These are phyloP conservation scores for Myrmophylax atrothorax DNA, from an alignment of 2,113 vertebrate genomes.

Conservation along the genomic window DNA sequence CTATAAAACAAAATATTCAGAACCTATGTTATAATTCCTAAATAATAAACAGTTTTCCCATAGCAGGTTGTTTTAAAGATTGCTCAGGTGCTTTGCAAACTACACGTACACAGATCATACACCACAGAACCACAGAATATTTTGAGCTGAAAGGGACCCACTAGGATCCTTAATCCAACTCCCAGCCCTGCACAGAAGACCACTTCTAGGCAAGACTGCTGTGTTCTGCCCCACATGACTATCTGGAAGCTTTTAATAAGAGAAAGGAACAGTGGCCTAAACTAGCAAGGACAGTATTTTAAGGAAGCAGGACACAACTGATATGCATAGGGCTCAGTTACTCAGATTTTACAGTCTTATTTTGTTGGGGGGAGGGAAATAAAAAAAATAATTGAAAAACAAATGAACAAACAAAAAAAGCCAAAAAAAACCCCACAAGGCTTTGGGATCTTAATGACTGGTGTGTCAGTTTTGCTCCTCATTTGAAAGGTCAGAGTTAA, in stretches of 20 bases:
- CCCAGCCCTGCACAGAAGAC: not conserved
- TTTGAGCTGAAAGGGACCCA: not conserved
- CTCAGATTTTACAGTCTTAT: not conserved
- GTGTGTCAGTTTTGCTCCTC: constrained; percentile 2
- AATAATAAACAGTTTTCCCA: not conserved
- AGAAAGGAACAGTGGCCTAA: not conserved
- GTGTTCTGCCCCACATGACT: not conserved
- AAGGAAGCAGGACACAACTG: not conserved
- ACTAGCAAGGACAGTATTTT: not conserved
- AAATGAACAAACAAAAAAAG: not conserved
- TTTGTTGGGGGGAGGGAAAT: not conserved
- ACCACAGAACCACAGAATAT: not conserved
- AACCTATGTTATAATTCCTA: not conserved
- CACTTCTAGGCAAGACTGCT: not conserved
- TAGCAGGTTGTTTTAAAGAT: not conserved
- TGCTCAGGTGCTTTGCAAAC: not conserved
- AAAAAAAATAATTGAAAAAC: no score
- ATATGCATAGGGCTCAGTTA: not conserved
- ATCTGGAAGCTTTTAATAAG: not conserved
- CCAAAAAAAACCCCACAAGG: not conserved
- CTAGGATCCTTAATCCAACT: no score
- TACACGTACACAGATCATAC: not conserved
- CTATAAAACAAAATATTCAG: not conserved
- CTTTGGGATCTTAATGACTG: not conserved
- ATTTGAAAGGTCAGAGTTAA: constrained; percentile 55